phyloP scores from a whole-genome alignment of 2,797 vertebrate species.

The Pempheris klunzingeri region DNA sequence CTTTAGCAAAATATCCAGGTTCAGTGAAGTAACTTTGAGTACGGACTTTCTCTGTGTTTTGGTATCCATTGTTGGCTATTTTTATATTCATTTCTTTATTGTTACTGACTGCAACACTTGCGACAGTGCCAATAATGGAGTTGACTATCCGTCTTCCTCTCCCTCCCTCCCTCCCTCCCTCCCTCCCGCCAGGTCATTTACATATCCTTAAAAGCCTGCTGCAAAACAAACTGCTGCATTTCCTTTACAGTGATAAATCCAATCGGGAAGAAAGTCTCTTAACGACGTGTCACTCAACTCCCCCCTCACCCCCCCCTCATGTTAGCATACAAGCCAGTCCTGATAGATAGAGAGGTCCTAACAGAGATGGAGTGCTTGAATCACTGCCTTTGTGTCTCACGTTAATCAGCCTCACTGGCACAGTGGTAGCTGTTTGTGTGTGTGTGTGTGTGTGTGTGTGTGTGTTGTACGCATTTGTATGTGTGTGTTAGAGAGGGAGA shows the following conservation, averaged over 20 bases:
- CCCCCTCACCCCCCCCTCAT: constrained; percentile 24
- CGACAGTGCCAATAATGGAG: constrained; percentile 66
- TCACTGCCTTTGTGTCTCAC: constrained; percentile 68
- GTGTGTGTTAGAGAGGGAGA: background rate
- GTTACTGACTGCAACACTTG: constrained; percentile 45
- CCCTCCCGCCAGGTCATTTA: constrained; percentile 58
- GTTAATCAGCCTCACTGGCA: constrained; percentile 65
- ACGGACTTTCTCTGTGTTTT: constrained; percentile 32
- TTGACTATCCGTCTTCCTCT: constrained; percentile 52
- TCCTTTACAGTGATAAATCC: constrained; percentile 72
- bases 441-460: background rate
- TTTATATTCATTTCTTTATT: constrained; percentile 48
- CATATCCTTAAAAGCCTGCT: constrained; percentile 75
- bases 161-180: constrained; percentile 14
- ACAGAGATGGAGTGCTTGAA: constrained; percentile 72
- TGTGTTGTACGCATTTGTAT: background rate
- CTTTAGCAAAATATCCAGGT: constrained; percentile 16
- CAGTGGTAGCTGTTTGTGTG: constrained; percentile 35
- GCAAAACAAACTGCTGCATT: constrained; percentile 71
- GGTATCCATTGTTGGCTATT: constrained; percentile 54
- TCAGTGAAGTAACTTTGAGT: constrained; percentile 39
- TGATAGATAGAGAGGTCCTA: constrained; percentile 71
- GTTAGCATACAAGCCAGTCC: constrained; percentile 65
- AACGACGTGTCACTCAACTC: constrained; percentile 61
- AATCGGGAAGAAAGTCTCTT: constrained; percentile 66